A percentile compares a stretch with the other conserved stretches of the same genome.
phyloP scores from a whole-genome alignment of 1,140 invertebrate genomes.

The Bombus polaris region DNA sequence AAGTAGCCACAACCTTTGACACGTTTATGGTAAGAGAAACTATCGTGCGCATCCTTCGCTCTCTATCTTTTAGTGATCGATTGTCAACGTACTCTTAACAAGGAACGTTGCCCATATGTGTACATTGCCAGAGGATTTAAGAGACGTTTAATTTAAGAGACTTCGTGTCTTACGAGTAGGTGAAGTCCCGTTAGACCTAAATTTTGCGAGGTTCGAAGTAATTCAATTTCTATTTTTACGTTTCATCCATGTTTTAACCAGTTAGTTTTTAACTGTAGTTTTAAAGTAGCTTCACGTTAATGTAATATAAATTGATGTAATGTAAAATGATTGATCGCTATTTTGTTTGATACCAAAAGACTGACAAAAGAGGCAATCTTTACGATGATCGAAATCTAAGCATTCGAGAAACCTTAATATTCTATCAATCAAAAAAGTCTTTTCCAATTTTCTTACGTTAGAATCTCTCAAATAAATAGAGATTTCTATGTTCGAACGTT shows the following conservation, averaged over 20 bases:
- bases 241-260: not conserved
- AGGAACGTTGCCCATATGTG: not conserved
- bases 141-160: not conserved
- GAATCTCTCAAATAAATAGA: not conserved
- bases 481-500: not conserved
- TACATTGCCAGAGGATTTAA: not conserved
- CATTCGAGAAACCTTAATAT: not conserved
- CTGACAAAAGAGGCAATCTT: not conserved
- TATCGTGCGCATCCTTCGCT: conserved; percentile 3
- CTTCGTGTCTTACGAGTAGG: not conserved
- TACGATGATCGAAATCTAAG: not conserved
- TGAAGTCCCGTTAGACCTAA: not conserved
- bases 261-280: not conserved
- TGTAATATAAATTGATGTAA: not conserved
- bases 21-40: conserved; percentile 47
- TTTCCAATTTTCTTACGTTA: too few species aligned
- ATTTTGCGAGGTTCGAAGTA: not conserved
- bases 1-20: conserved; percentile 61
- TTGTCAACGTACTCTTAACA: conserved; percentile 8
- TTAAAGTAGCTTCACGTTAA: not conserved
- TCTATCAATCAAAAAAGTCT: not conserved
- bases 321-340: not conserved
- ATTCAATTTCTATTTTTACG: not conserved
- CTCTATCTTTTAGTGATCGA: not conserved
- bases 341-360: not conserved